phyloP scores from a whole-genome alignment of 2,888 invertebrate genomes.

The Cheilosia grossa region DNA sequence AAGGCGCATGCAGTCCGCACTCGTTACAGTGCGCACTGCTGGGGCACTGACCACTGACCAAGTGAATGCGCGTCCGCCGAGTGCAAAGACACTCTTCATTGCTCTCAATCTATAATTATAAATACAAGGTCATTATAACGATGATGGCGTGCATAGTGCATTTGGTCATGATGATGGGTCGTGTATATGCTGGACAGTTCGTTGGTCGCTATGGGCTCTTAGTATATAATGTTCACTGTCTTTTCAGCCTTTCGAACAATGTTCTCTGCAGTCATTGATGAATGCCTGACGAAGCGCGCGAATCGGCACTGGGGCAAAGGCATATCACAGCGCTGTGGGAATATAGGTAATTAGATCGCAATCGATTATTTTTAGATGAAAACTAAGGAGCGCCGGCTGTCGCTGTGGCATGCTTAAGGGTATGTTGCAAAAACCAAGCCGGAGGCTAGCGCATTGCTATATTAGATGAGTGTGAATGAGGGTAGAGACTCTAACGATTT shows the following conservation, averaged over 20 bases:
- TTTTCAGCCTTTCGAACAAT: conserved; percentile 22
- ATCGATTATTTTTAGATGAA: conserved; percentile 36
- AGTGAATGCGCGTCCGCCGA: conserved; percentile 38
- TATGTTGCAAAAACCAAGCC: too few species aligned
- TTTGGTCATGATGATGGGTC: conserved; percentile 57
- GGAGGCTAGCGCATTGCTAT: neutral
- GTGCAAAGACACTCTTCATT: conserved; percentile 74
- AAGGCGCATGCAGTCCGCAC: conserved; percentile 2
- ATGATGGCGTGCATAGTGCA: conserved; percentile 57
- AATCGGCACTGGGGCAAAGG: conserved; percentile 14
- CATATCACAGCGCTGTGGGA: conserved; percentile 42
- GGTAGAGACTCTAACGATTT: too few species aligned
- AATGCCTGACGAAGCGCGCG: conserved; percentile 23
- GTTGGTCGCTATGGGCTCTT: neutral
- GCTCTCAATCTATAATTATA: conserved; percentile 73
- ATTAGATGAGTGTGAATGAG: too few species aligned
- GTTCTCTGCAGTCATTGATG: conserved; percentile 49
- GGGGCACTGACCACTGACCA: conserved; percentile 2
- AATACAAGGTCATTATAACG: conserved; percentile 68
- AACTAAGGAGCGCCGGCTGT: neutral
- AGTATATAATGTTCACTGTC: neutral
- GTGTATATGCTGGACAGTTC: conserved; percentile 13
- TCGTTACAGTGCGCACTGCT: neutral
- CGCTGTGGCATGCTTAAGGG: conserved; percentile 5
- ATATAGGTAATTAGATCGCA: conserved; percentile 60